These are phyloP conservation scores for Trichacis sp. DNA, from an alignment of 2,888 invertebrate genomes.

Conservation along the genomic window DNA sequence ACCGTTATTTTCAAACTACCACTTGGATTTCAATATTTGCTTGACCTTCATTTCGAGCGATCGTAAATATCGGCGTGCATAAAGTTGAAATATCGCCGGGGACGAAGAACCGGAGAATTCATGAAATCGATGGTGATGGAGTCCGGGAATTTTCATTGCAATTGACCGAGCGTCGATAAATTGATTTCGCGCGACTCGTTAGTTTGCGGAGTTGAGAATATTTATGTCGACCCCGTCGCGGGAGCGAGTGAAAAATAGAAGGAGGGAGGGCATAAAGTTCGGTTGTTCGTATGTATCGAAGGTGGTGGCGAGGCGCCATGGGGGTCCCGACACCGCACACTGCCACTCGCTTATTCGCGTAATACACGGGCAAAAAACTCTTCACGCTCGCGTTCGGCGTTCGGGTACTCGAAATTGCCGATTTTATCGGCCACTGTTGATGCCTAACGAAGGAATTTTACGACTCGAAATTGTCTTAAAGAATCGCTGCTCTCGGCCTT, in stretches of 20 bases:
- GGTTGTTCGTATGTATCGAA: slow-evolving; percentile 62
- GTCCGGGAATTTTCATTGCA: too few species aligned
- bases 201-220: slow-evolving; percentile 19
- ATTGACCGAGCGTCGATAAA: neutral
- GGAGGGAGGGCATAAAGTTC: slow-evolving; percentile 56
- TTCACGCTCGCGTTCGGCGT: slow-evolving; percentile 22
- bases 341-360: slow-evolving; percentile 21
- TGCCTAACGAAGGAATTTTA: slow-evolving; percentile 67
- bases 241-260: slow-evolving; percentile 17
- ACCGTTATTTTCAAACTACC: too few species aligned
- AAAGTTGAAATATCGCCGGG: too few species aligned
- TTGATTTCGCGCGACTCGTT: neutral
- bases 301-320: slow-evolving; percentile 63
- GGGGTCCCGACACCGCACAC: slow-evolving; percentile 63
- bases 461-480: slow-evolving; percentile 66
- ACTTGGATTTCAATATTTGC: too few species aligned
- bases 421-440: slow-evolving; percentile 67
- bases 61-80: too few species aligned
- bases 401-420: slow-evolving; percentile 57
- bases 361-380: slow-evolving; percentile 12
- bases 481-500: slow-evolving; percentile 52
- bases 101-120: too few species aligned
- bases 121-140: too few species aligned
- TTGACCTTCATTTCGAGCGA: too few species aligned
- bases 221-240: slow-evolving; percentile 25